These are phyloP conservation scores for Narcine bancroftii DNA, from an alignment of 2,113 vertebrate species.

Conservation along the genomic window DNA sequence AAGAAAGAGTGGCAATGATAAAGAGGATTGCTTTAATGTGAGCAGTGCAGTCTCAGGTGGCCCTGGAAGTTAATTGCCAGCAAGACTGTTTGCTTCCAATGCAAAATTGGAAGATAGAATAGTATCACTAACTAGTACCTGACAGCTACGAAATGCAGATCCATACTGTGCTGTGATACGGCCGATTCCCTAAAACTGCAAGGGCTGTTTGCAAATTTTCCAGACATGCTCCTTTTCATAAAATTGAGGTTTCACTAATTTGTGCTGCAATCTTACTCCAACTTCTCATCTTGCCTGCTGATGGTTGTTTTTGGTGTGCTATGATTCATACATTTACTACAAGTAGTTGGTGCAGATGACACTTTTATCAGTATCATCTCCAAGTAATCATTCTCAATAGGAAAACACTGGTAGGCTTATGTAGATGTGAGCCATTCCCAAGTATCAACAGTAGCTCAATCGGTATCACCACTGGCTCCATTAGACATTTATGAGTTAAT, in stretches of 20 bases:
- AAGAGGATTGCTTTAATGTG: conserved; percentile 36
- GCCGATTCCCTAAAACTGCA: conserved; percentile 14
- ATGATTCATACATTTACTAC: neutral
- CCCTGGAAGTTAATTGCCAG: conserved; percentile 33
- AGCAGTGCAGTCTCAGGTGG: conserved; percentile 24
- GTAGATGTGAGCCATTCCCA: neutral
- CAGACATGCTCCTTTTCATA: neutral
- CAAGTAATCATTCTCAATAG: neutral
- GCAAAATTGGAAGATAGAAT: conserved; percentile 24
- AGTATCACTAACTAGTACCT: conserved; percentile 20
- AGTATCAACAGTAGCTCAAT: neutral
- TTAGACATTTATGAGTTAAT: neutral
- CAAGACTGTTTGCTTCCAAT: conserved; percentile 32
- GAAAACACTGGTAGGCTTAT: neutral
- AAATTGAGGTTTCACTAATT: neutral
- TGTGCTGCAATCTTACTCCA: neutral
- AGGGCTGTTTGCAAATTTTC: neutral
- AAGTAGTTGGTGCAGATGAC: neutral
- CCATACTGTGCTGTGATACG: conserved; percentile 10
- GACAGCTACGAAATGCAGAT: conserved; percentile 22
- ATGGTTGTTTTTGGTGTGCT: neutral
- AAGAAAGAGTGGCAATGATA: conserved; percentile 36
- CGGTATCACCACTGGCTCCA: neutral
- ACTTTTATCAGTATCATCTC: neutral
- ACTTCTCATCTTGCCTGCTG: neutral